Base-by-base conservation (phyloP, 2,888 invertebrate species). In the Lithophane ornitopus region DNA sequence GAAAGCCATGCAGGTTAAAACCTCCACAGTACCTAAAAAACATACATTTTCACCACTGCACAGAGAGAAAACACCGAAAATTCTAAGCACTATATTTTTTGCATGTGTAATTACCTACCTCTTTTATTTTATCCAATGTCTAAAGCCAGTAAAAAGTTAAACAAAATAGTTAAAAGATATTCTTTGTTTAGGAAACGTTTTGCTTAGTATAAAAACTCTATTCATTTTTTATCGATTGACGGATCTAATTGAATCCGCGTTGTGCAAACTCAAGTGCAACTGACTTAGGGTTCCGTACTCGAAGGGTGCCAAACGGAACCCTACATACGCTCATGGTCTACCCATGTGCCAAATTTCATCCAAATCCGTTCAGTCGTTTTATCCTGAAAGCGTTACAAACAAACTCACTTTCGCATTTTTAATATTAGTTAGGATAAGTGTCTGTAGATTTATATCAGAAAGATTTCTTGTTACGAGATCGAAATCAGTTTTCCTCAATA, bases 201-300 rank as follows among this genome's bases (percentile, higher is more conserved):
- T 26, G 52, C 49, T 63, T 39, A 14, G 39, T 28, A 70, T 26
- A 80, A 80, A 80, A 80, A 80, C 76, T 71, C 28, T 14, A 56
- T 49, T 76, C 9, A 68, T 14, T 80, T 80, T 80, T 70, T 78
- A 58, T 63, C 63, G 41, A 58, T 52, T 19, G n/a, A 61, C 39
- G 41, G 56, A 34, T 68, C 41, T 79, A 79, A 82, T 79, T 79
- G 58, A 72, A 79, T 78, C 67, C 54, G 80, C 58, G 65, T 79
- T 79, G 71, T 62, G 74, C 39, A 81, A 81, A 49, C 26, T 72
- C 16, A 28, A 73, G 19, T 62, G 69, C 73, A 62, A 77, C 62
- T 41, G 28, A 26, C 14, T 61, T 63, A 26, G 7, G 49, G 49
- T 49, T 7, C 46, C 46, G 46, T 49, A 49, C 19, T 19, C 16